Evolutionary conservation across 2,113 vertebrate species (phyloP), one percentile per base, ranked within the genome.

Genomic region (Regulus satrapa): DNA sequence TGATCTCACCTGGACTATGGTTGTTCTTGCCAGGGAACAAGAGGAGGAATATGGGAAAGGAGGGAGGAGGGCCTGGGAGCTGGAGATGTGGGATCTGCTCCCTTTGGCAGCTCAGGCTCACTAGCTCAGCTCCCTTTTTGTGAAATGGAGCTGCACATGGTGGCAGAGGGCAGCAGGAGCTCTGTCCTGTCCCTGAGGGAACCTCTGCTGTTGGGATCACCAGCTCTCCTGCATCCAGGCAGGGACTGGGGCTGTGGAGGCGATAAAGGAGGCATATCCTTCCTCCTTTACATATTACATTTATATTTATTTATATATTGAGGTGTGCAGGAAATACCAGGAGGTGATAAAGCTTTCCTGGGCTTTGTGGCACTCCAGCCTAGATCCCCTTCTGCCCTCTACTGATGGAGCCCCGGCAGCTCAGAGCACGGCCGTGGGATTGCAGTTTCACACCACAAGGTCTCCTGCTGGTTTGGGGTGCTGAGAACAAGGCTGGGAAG

Each of bases 351-450:
- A 91, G 62, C 51, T 79, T 61, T 23, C 26, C 4, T 23, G 41
- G 69, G 48, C 45, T 43, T 67, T 19, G 11, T 25, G 58, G 25
- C 46, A 17, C 45, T 89, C 81, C 69, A 85, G 41, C 84, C 74
- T 23, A 49, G 64, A 75, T 89, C 77, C 66, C 81, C 46, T 93
- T 97, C 71, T 94, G 87, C 85, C 92, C 78, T 85, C 92, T 95
- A 12, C 93, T 52, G 95, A 89, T 79, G 67, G 82, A 93, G 52
- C 88, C 1, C 41, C 31, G 45, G 13, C 5, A 3, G 86, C 45
- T 66, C 72, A 12, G 55, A 71, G 73, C 41, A 5, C 0, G 0
- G 45, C 66, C 1, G 0, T 18, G 76, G 74, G 87, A 32, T 58
- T 38, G 12, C 38, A 6, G 2, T 36, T 82, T 52, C 46, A 67